Conservation (phyloP, 2,888 invertebrate genomes). For the Pammene aurita region DNA sequence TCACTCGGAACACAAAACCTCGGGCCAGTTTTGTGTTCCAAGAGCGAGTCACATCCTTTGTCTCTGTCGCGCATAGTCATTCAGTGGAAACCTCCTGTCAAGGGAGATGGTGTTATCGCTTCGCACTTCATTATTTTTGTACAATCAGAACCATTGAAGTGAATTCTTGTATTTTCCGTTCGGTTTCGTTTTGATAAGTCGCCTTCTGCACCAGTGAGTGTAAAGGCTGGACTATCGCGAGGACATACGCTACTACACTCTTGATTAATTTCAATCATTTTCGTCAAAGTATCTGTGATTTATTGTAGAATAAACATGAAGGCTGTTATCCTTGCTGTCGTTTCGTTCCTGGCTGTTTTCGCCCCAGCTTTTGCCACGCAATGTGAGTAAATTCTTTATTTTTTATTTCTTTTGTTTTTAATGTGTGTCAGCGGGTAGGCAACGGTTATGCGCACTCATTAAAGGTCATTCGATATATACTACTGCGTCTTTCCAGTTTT, state of each 20-base stretch:
- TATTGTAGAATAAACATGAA: slow-evolving; percentile 81
- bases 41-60: slow-evolving; percentile 51
- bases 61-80: slow-evolving; percentile 64
- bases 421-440: slow-evolving; percentile 31
- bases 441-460: slow-evolving; percentile 14
- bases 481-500: slow-evolving; percentile 12
- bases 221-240: slow-evolving; percentile 87
- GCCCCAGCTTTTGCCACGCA: slow-evolving; percentile 82
- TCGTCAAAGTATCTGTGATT: slow-evolving; percentile 81
- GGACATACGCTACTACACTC: slow-evolving; percentile 52
- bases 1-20: slow-evolving; percentile 78
- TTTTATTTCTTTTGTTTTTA: slow-evolving; percentile 48
- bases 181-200: slow-evolving; percentile 75
- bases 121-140: slow-evolving; percentile 74
- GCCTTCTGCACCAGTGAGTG: slow-evolving; percentile 97
- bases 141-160: slow-evolving; percentile 63
- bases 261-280: slow-evolving; percentile 44
- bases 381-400: slow-evolving; percentile 84
- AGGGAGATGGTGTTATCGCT: slow-evolving; percentile 75
- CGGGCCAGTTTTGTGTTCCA: slow-evolving; percentile 56
- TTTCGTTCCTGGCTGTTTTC: slow-evolving; percentile 77
- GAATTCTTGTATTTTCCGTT: slow-evolving; percentile 62
- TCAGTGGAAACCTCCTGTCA: slow-evolving; percentile 66
- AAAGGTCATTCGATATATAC: slow-evolving; percentile 23
- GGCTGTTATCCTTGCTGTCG: slow-evolving; percentile 77